Percentiles rank a stretch among this genome's conserved stretches.
These are phyloP conservation scores for Polyodon spathula DNA, from an alignment of 2,113 vertebrate genomes.

Conservation along the genomic window DNA sequence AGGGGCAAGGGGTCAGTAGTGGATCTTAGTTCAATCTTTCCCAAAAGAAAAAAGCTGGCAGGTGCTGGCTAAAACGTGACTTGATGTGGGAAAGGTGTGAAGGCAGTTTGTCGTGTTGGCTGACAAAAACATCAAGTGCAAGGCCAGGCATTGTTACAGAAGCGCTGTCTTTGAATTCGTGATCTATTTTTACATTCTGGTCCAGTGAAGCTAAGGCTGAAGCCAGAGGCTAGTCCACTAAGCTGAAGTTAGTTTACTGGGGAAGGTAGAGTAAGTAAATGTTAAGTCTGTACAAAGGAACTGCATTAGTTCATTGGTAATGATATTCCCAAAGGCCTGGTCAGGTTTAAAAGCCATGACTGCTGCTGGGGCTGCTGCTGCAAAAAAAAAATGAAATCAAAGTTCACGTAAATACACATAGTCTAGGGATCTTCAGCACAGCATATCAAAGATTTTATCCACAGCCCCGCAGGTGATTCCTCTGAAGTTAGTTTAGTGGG, in stretches of 20 bases:
- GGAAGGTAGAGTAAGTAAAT: constrained; percentile 18
- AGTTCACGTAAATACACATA: too few species aligned
- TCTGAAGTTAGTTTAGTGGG: not conserved
- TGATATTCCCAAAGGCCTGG: too few species aligned
- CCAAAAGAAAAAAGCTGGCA: constrained; percentile 50
- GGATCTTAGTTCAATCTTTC: constrained; percentile 38
- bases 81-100: constrained; percentile 28
- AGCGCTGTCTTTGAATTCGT: constrained; percentile 28
- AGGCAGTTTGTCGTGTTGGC: constrained; percentile 32
- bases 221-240: constrained; percentile 22
- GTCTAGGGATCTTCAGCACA: constrained; percentile 2
- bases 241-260: constrained; percentile 6
- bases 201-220: constrained; percentile 16
- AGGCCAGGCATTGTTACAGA: constrained; percentile 37
- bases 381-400: too few species aligned
- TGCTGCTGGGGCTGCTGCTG: too few species aligned
- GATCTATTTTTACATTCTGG: constrained; percentile 33
- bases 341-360: too few species aligned
- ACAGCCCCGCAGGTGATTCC: constrained; percentile 28
- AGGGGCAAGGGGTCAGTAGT: constrained; percentile 46
- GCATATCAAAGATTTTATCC: constrained; percentile 37
- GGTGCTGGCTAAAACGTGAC: constrained; percentile 39
- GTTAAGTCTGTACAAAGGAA: constrained; percentile 17
- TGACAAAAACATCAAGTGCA: constrained; percentile 38
- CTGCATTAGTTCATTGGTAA: not conserved